Base-by-base conservation (phyloP, 2,888 invertebrate species). In the Stramonita haemastoma region DNA sequence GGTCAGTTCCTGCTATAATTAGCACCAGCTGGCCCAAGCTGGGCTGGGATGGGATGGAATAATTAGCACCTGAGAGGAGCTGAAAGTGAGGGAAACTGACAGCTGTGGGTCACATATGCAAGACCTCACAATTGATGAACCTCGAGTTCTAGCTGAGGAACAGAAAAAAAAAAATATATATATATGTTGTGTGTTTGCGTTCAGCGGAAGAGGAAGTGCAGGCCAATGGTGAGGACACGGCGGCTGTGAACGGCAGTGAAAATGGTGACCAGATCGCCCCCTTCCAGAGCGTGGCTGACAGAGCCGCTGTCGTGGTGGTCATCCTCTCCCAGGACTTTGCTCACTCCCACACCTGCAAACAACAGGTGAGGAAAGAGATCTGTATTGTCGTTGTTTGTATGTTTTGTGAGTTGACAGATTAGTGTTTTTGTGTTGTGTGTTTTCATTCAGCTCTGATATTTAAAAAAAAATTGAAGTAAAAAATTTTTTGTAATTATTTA, bases 251-350 rank as follows among this genome's bases (percentile, higher is more conserved):
- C 34, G 85, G 85, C 5, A 29, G 26, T 5, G 86, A 86, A 6
- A 32, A 22, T 6, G 32, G 66, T 0, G 86, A 87, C 8, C 84
- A 83, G 22, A 86, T 88, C 85, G 90, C 92, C 81, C 88, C 89
- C 83, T 96, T 96, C 91, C 96, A 95, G 90, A 94, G 94, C 89
- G 94, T 94, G 90, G 96, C 95, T 13, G 95, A 96, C 91, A 94
- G 95, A 88, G 95, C 96, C 29, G 94, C 94, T 36, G 92, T 95
- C 29, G 93, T 96, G 36, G 91, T 96, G n/a, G 93, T 95, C 86
- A 91, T 96, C 13, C 90, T 96, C 84, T 95, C 95, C 0, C 89
- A 93, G 89, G 93, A 93, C 15, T 96, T 95, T 90, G 92, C 95
- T 11, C 87, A 90, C 32, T 95, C 95, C 22, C 93, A 92, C 89